Percentiles rank a stretch among this genome's conserved stretches.
phyloP scores from a whole-genome alignment of 1,140 invertebrate species.

The Drosophila sproati region DNA sequence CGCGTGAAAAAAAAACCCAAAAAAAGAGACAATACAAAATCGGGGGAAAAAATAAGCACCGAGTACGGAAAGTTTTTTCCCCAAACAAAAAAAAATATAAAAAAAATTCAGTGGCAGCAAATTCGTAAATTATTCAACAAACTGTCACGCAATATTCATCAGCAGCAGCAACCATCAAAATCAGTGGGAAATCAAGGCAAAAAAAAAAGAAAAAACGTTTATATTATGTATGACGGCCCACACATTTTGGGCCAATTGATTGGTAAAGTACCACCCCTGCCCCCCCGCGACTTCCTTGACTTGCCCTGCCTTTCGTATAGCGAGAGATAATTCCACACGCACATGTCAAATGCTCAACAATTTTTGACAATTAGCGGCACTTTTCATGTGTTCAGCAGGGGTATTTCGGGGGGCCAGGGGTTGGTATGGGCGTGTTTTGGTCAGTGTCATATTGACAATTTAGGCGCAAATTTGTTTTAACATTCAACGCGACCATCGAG shows the following conservation, averaged over 20 bases:
- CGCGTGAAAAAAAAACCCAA: slow-evolving; percentile 64
- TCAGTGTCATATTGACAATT: slow-evolving; percentile 79
- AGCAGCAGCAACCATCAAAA: slow-evolving; percentile 14
- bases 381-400: slow-evolving; percentile 65
- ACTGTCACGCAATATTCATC: slow-evolving; percentile 78
- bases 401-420: background rate
- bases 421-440: background rate
- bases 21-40: slow-evolving; percentile 2
- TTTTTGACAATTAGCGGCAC: slow-evolving; percentile 83
- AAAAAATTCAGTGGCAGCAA: slow-evolving; percentile 26
- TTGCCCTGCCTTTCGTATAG: background rate
- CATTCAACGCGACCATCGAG: slow-evolving; percentile 54
- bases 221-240: slow-evolving; percentile 42
- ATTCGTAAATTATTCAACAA: slow-evolving; percentile 82
- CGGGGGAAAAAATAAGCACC: background rate
- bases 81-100: background rate
- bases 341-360: slow-evolving; percentile 69
- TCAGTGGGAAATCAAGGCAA: slow-evolving; percentile 61
- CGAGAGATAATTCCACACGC: slow-evolving; percentile 48
- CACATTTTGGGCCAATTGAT: slow-evolving; percentile 73
- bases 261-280: slow-evolving; percentile 25
- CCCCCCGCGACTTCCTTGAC: slow-evolving; percentile 10
- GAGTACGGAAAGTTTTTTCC: slow-evolving; percentile 47
- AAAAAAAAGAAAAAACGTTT: slow-evolving; percentile 43
- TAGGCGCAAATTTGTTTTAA: slow-evolving; percentile 79